Evolutionary conservation across 2,113 vertebrate genomes (phyloP).

Genomic region (Mionectes macconnelli): DNA sequence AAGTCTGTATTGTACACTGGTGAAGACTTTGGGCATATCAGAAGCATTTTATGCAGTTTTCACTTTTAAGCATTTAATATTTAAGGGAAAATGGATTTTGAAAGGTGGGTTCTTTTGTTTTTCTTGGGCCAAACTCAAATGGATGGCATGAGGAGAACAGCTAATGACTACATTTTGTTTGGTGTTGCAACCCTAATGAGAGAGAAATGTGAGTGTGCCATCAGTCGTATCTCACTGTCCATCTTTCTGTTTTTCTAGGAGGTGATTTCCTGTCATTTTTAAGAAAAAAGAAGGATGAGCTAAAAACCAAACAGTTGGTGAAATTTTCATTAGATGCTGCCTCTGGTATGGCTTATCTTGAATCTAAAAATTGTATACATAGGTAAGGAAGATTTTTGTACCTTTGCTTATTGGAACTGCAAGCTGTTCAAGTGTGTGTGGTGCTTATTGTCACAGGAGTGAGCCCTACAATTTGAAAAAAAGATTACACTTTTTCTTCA

Average conservation of each 20-base stretch:
- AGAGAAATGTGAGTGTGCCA: background rate
- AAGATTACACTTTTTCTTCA: background rate
- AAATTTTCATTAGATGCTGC: constrained; percentile 92
- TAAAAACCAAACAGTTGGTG: constrained; percentile 91
- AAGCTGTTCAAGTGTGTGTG: background rate
- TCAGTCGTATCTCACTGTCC: constrained; percentile 18
- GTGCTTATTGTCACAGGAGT: background rate
- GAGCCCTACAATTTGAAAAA: background rate
- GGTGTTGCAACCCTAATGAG: background rate
- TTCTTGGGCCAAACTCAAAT: background rate
- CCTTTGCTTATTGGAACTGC: background rate
- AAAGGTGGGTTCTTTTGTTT: background rate
- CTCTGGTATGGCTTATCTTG: constrained; percentile 92
- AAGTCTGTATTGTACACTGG: background rate
- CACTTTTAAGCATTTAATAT: background rate
- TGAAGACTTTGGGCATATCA: background rate
- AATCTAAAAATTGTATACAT: constrained; percentile 97
- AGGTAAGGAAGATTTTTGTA: constrained; percentile 77
- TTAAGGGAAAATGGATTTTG: background rate
- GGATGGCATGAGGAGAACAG: background rate
- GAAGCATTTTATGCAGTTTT: background rate
- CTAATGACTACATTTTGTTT: background rate
- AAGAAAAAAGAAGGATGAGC: constrained; percentile 95
- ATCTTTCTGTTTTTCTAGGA: constrained; percentile 75
- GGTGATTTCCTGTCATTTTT: constrained; percentile 96